Conservation (phyloP, 2,113 vertebrate genomes). For the Gobiocypris rarus region DNA sequence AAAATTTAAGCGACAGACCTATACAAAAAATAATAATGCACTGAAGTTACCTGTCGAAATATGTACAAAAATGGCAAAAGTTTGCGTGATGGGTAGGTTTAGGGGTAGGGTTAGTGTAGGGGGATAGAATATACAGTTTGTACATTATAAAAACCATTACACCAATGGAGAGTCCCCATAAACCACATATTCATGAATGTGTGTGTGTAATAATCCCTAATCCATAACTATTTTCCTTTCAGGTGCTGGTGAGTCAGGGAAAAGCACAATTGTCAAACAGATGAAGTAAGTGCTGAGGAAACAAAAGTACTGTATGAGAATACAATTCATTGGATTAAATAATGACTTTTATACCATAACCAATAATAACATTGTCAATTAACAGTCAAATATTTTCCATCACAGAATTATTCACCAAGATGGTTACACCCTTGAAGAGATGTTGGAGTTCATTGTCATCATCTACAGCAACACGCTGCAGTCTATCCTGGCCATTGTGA, state of each 20-base stretch:
- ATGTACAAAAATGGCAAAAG: no score
- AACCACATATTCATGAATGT: no score
- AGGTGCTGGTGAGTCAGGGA: conserved; percentile 98
- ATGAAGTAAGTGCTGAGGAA: conserved; percentile 92
- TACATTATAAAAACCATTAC: no score
- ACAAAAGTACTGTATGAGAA: neutral
- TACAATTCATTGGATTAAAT: neutral
- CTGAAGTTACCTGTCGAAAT: no score
- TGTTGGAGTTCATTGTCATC: conserved; percentile 91
- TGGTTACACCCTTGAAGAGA: conserved; percentile 94
- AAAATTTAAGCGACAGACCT: no score
- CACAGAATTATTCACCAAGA: conserved; percentile 97
- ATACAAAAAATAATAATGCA: no score
- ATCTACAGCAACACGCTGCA: conserved; percentile 98
- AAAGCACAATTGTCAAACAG: conserved; percentile 99
- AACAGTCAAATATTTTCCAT: neutral
- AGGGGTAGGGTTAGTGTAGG: no score
- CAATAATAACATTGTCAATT: neutral
- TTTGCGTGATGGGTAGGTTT: no score
- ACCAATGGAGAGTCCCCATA: no score
- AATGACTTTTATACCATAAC: neutral
- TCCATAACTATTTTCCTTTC: neutral
- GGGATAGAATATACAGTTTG: no score
- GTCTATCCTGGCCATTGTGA: conserved; percentile 93
- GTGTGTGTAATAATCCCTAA: no score